Conservation (phyloP, 2,888 invertebrate species). For the Metallyticus violacea region DNA sequence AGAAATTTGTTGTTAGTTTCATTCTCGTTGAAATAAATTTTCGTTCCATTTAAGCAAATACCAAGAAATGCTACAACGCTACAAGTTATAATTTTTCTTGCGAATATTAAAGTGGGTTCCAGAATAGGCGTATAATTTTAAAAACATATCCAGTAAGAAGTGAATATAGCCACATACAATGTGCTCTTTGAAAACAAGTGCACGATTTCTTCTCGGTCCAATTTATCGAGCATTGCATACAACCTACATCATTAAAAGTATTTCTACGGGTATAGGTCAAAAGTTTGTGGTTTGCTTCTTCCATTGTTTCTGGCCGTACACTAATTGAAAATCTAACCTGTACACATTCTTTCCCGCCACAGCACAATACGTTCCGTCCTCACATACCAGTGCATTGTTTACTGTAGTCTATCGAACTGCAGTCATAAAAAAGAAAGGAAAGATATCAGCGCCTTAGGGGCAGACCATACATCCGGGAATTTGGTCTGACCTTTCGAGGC, state of each 20-base stretch:
- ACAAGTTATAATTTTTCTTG: too few species aligned
- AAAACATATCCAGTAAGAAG: too few species aligned
- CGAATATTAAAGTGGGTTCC: too few species aligned
- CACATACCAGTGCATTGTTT: neutral
- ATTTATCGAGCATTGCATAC: too few species aligned
- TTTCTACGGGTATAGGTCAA: neutral
- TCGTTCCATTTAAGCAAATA: too few species aligned
- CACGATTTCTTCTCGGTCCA: neutral
- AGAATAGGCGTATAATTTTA: too few species aligned
- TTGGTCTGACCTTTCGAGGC: neutral
- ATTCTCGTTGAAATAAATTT: too few species aligned
- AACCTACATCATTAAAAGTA: neutral
- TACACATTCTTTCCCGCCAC: neutral
- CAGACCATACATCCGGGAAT: neutral
- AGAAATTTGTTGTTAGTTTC: too few species aligned
- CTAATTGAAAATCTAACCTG: neutral
- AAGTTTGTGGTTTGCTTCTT: neutral
- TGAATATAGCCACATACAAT: too few species aligned
- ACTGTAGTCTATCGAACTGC: neutral
- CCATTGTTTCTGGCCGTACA: neutral
- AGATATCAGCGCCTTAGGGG: neutral
- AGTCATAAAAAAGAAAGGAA: neutral
- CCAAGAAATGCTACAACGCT: too few species aligned
- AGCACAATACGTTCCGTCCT: too few species aligned
- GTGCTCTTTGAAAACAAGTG: neutral